Evolutionary conservation across 2,888 invertebrate species (phyloP), one percentile per base, ranked within the genome.

Genomic region (Apotomis betuletana): DNA sequence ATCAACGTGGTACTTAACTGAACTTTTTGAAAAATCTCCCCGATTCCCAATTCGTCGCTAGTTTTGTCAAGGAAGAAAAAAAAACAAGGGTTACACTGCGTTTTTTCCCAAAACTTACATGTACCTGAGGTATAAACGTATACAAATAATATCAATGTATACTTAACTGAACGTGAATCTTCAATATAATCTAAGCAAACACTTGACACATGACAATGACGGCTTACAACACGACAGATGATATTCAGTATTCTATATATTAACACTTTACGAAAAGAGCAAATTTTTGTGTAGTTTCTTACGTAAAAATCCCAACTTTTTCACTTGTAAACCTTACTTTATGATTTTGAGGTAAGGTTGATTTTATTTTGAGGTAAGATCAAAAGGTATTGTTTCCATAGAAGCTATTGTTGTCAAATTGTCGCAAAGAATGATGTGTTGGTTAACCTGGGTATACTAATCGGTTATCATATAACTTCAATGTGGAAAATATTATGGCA

Each of bases 131-230:
- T 41, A 0, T 4, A 41, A 36, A 9, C 4, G 4, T 36, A 12
- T 6, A n/a, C n/a, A 58, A 38, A 58, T 12, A 38, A 12, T 38
- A 27, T 3, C 58, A 58, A 38, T 58, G 58, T 58, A 38, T 58
- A n/a, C 36, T n/a, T 65, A 41, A 13, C 44, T 13, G 9, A 76
- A 86, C 89, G 87, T 88, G 89, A 83, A 77, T 70, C 44, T 58
- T 76, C 76, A 80, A 85, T 86, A 52, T 58, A 44, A 75, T 77
- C 52, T 62, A n/a, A 57, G 71, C 54, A 78, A 76, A 69, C 72
- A 75, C 68, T 69, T 76, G 87, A 88, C 88, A 88, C 77, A 83
- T 84, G 87, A 86, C 88, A 87, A 69, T 83, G 78, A 74, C 80
- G 76, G 75, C 61, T 78, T 78, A 80, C 80, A 77, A 75, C 79